These are phyloP conservation scores for Scolopax mira DNA, from an alignment of 2,113 vertebrate genomes.

Conservation along the genomic window DNA sequence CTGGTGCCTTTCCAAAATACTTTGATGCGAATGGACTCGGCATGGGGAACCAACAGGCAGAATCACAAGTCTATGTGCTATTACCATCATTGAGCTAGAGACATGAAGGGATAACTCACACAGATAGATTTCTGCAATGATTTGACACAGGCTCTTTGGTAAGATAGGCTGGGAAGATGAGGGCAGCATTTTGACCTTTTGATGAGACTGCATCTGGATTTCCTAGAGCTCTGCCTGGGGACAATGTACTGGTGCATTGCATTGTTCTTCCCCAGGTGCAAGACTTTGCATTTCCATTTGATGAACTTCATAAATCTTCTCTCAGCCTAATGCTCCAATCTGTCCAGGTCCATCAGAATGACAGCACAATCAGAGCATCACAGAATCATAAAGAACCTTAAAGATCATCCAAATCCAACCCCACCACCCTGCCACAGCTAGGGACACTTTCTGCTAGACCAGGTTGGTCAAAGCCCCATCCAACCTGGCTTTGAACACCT, in stretches of 20 bases:
- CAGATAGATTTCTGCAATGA: background rate
- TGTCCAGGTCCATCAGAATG: background rate
- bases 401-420: background rate
- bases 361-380: background rate
- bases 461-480: background rate
- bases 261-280: background rate
- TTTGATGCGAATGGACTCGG: background rate
- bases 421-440: background rate
- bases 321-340: background rate
- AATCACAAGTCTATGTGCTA: background rate
- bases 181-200: background rate
- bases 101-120: background rate
- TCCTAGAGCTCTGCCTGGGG: background rate
- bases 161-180: background rate
- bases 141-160: background rate
- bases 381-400: background rate
- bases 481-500: background rate
- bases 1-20: background rate
- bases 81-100: background rate
- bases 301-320: background rate
- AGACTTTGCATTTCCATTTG: background rate
- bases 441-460: background rate
- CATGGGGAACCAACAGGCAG: background rate
- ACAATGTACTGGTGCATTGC: background rate
- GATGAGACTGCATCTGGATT: background rate